Base-by-base conservation (phyloP, 2,888 invertebrate species). In the Cremastinae sp. region DNA sequence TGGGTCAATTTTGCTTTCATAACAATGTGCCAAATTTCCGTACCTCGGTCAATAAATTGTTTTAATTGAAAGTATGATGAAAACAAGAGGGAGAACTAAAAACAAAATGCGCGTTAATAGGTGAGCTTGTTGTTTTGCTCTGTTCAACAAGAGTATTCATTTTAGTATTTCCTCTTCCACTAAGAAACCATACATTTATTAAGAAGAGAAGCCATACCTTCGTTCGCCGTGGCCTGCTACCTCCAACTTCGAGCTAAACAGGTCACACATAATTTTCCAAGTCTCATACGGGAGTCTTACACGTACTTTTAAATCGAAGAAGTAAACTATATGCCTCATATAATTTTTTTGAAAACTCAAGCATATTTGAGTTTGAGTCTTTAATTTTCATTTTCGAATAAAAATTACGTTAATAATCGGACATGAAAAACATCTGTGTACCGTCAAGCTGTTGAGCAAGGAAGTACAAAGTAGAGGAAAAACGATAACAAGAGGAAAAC, bases 181-280 rank as follows among this genome's bases (percentile, higher is more conserved):
- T 62, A 73, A 78, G 85, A 86, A 86, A 86, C 86, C 86, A 83
- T 86, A 86, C 83, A 86, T 85, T 86, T 85, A 83, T 84, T 81
- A 83, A 84, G 82, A 84, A 82, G 74, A 76, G 85, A 86, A 86
- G 84, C 84, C 84, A 61, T 82, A 82, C 56, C 62, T 53, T 47
- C 20, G n/a, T n/a, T 35, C 53, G 1, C 7, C 28, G 53, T 45
- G 69, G 59, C 43, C 37, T 12, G 75, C 72, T 66, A 73, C 41
- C 56, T 66, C 28, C 45, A 66, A 71, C 37, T 75, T 70, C n/a
- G 20, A 22, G 51, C 39, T 14, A 35, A 49, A 9, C 47, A 47
- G 47, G 45, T 58, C 35, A 12, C 20, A 43, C 14, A 8, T 18
- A 12, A 28, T 28, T 28, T 28, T 9, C 14, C 8, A 37, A 56